Conservation (phyloP, 1,140 invertebrate species). For the Ceratina australensis region DNA sequence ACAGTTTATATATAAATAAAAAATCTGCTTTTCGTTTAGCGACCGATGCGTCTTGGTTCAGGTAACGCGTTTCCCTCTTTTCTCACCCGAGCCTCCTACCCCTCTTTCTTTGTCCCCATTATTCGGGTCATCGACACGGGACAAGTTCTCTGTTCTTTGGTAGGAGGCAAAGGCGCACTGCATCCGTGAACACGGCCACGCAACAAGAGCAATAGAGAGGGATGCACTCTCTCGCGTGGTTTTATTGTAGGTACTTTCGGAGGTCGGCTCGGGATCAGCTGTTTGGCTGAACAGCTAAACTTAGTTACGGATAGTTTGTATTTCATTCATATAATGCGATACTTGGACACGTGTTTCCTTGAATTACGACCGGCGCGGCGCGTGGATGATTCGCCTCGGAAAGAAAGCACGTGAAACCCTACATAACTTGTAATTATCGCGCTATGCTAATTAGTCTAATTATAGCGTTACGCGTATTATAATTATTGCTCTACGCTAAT, state of each 20-base stretch:
- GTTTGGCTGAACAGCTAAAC: constrained; percentile 42
- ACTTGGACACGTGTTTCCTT: constrained; percentile 20
- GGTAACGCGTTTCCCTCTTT: constrained; percentile 9
- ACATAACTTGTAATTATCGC: not conserved
- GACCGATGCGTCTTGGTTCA: not conserved
- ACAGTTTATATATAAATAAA: not conserved
- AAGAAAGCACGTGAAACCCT: not conserved
- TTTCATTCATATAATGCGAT: constrained; percentile 48
- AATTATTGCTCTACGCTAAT: too few species aligned
- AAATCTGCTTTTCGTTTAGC: constrained; percentile 8
- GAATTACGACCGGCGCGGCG: not conserved
- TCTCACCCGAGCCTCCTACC: not conserved
- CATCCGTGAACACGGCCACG: constrained; percentile 21
- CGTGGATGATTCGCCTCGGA: not conserved
- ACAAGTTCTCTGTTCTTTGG: constrained; percentile 32
- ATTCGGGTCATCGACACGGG: constrained; percentile 46
- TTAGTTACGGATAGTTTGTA: constrained; percentile 47
- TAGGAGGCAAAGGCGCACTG: not conserved
- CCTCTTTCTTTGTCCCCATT: constrained; percentile 29
- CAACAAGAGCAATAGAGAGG: not conserved
- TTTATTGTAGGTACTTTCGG: constrained; percentile 47
- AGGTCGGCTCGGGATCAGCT: constrained; percentile 44
- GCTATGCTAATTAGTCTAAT: not conserved
- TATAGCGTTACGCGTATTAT: too few species aligned
- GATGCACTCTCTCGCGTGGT: constrained; percentile 31